Conservation (phyloP, 2,113 vertebrate species). For the Morone chrysops region DNA sequence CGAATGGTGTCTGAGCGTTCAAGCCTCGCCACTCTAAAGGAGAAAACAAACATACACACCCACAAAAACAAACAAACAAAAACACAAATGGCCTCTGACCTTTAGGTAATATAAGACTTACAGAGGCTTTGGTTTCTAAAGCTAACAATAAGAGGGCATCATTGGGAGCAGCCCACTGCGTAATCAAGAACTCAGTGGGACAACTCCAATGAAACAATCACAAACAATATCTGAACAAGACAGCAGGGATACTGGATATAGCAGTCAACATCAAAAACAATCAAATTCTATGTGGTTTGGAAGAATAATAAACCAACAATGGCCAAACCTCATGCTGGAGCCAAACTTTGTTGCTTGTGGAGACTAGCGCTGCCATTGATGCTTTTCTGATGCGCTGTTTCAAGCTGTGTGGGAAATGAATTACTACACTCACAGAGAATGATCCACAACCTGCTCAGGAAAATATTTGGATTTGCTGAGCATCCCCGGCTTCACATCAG, state of each 20-base stretch:
- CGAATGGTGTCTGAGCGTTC: constrained; percentile 90
- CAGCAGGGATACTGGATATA: constrained; percentile 61
- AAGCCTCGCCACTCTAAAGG: constrained; percentile 78
- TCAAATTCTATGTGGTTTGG: constrained; percentile 63
- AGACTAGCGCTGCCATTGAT: constrained; percentile 70
- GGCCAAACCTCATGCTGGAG: constrained; percentile 63
- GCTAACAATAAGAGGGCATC: constrained; percentile 64
- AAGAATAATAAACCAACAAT: constrained; percentile 75
- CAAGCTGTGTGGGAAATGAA: constrained; percentile 74
- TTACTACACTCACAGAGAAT: constrained; percentile 77
- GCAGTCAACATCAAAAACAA: constrained; percentile 71
- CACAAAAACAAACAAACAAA: constrained; percentile 29
- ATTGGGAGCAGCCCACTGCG: constrained; percentile 56
- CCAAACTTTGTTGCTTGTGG: constrained; percentile 66
- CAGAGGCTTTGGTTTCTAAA: constrained; percentile 42
- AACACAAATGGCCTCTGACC: constrained; percentile 47
- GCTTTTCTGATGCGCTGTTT: constrained; percentile 71
- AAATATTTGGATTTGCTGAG: constrained; percentile 86
- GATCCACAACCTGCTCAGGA: constrained; percentile 83
- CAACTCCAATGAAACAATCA: constrained; percentile 51
- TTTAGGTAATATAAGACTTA: constrained; percentile 53
- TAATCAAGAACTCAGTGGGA: constrained; percentile 59
- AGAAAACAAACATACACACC: constrained; percentile 45
- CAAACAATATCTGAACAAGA: constrained; percentile 76
- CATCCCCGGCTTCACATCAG: constrained; percentile 80